Conservation (phyloP, 2,888 invertebrate species). For the Drosophila greeni region DNA sequence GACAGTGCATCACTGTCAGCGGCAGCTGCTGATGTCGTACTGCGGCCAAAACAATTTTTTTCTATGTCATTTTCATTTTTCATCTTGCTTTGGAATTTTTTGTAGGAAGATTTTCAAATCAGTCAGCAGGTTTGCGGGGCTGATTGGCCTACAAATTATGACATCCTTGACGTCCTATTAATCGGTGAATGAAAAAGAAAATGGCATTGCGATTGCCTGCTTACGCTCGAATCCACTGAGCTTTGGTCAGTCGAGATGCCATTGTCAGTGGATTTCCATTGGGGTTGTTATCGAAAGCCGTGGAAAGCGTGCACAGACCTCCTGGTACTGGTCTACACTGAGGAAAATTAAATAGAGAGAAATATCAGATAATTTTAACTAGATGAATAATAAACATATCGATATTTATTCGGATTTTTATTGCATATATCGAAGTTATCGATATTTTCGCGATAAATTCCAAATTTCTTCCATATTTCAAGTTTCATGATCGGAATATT, state of each 20-base stretch:
- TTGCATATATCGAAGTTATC: no score
- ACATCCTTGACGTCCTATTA: conserved; percentile 23
- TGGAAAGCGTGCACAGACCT: neutral
- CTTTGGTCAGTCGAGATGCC: conserved; percentile 12
- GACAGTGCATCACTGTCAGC: conserved; percentile 48
- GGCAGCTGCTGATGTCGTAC: conserved; percentile 38
- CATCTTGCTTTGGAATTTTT: conserved; percentile 9
- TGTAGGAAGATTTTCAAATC: neutral
- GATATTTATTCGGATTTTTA: no score
- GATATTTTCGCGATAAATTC: no score
- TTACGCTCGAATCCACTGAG: conserved; percentile 22
- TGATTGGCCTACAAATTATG: conserved; percentile 32
- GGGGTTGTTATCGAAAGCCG: conserved; percentile 11
- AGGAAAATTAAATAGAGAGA: neutral
- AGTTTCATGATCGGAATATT: no score
- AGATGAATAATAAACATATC: no score
- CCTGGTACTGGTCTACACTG: neutral
- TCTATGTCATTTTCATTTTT: conserved; percentile 2
- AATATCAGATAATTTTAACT: no score
- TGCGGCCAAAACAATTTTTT: conserved; percentile 43
- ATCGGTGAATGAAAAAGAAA: conserved; percentile 29
- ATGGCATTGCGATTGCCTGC: conserved; percentile 23
- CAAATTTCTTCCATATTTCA: no score
- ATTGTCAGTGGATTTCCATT: conserved; percentile 18
- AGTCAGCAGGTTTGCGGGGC: neutral